A percentile compares a stretch with the other conserved stretches of the same genome.
phyloP scores from a whole-genome alignment of 2,797 vertebrate species.

The Sebastes miniatus region DNA sequence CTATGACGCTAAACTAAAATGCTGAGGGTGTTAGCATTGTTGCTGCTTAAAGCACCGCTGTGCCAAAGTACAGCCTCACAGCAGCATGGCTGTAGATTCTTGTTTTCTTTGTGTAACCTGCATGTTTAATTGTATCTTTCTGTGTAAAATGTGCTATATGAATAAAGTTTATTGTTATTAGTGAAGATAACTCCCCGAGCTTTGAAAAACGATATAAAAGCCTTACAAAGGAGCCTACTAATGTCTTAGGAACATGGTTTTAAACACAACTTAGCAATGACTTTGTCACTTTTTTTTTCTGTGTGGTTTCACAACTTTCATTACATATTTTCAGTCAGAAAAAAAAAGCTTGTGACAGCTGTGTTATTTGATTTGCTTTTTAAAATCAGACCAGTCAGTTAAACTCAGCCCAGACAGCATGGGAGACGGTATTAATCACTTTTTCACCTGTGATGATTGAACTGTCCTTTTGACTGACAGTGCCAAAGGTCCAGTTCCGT shows the following conservation, averaged over 20 bases:
- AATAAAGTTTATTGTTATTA: background rate
- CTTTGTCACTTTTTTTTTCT: background rate
- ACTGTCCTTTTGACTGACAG: conserved; percentile 64
- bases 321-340: background rate
- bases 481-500: conserved; percentile 93
- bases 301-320: background rate
- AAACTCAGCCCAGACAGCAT: background rate
- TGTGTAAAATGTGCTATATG: too few relatives aligned
- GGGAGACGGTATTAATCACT: background rate
- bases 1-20: background rate
- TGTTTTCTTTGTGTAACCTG: background rate
- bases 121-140: background rate
- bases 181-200: background rate
- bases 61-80: background rate
- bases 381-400: background rate
- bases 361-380: background rate
- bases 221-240: background rate
- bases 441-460: conserved; percentile 2
- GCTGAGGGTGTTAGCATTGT: background rate
- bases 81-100: background rate
- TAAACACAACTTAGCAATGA: background rate
- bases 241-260: background rate
- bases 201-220: background rate
- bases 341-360: background rate
- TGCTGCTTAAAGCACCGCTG: background rate